Conservation (phyloP, 2,888 invertebrate genomes). For the Plebejus anna region DNA sequence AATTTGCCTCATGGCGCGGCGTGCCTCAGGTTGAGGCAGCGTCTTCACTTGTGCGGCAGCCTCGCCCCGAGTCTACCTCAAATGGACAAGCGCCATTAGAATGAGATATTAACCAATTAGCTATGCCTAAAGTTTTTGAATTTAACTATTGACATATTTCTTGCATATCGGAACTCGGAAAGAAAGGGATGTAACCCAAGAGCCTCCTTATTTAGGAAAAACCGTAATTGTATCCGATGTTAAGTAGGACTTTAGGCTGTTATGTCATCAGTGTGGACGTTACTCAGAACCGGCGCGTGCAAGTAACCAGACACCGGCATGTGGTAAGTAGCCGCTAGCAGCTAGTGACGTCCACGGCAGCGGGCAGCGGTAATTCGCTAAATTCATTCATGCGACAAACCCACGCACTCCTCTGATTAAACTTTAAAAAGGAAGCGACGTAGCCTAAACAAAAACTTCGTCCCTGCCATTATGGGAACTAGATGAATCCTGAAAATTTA, state of each 20-base stretch:
- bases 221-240: neutral
- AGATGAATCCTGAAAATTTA: neutral
- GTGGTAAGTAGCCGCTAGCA: conserved; percentile 40
- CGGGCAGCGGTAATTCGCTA: conserved; percentile 44
- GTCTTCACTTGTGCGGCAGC: too few relatives aligned
- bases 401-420: conserved; percentile 58
- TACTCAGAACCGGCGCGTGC: conserved; percentile 5
- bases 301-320: neutral
- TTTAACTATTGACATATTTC: too few relatives aligned
- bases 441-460: conserved; percentile 42
- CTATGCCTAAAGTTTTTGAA: too few relatives aligned
- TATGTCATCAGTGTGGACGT: neutral
- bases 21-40: too few relatives aligned
- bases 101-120: too few relatives aligned
- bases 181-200: neutral
- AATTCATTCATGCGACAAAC: conserved; percentile 64
- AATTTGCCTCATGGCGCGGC: too few relatives aligned
- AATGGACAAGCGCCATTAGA: too few relatives aligned
- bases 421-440: conserved; percentile 58
- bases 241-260: neutral
- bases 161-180: too few relatives aligned
- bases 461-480: conserved; percentile 28
- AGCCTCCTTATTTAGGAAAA: neutral
- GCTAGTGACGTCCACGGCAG: conserved; percentile 39
- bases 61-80: too few relatives aligned